Percentiles rank a stretch among this genome's conserved stretches.
Conservation (phyloP, 1,140 invertebrate genomes). For the Seison nebaliae region DNA sequence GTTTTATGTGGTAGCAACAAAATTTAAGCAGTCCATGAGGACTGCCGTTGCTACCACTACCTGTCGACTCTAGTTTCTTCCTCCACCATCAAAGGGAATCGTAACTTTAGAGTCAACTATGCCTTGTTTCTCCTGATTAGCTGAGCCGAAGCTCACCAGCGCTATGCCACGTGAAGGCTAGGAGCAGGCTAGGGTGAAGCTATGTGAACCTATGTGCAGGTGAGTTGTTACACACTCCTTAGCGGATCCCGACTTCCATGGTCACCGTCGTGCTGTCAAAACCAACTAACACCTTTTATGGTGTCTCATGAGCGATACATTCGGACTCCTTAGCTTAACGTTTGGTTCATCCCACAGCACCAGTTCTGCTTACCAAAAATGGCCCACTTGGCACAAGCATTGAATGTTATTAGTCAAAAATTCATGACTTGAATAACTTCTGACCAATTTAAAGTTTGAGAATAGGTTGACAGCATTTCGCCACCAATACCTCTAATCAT, state of each 20-base stretch:
- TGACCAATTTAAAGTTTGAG: slow-evolving; percentile 55
- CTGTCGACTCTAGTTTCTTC: too few relatives aligned
- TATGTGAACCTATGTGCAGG: slow-evolving; percentile 61
- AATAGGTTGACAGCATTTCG: slow-evolving; percentile 47
- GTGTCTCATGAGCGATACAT: slow-evolving; percentile 41
- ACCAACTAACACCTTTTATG: slow-evolving; percentile 58
- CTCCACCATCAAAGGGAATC: too few relatives aligned
- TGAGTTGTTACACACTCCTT: too few relatives aligned
- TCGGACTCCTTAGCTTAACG: slow-evolving; percentile 30
- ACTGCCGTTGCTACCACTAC: too few relatives aligned
- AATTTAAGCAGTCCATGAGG: too few relatives aligned
- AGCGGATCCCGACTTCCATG: too few relatives aligned
- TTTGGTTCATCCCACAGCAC: slow-evolving; percentile 57
- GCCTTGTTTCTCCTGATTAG: too few relatives aligned
- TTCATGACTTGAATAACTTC: slow-evolving; percentile 37
- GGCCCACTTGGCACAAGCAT: slow-evolving; percentile 46
- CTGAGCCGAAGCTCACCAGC: too few relatives aligned
- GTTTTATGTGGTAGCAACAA: too few relatives aligned
- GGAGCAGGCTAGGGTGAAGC: slow-evolving; percentile 60
- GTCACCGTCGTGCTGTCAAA: too few relatives aligned
- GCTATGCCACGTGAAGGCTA: too few relatives aligned
- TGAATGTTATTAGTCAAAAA: slow-evolving; percentile 30
- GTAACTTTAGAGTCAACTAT: too few relatives aligned
- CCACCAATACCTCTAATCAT: slow-evolving; percentile 50
- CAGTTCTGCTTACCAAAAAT: slow-evolving; percentile 70